Evolutionary conservation across 2,888 invertebrate genomes (phyloP), one percentile per base, ranked within the genome.

Genomic region (Parapristionchus giblindavisi): DNA sequence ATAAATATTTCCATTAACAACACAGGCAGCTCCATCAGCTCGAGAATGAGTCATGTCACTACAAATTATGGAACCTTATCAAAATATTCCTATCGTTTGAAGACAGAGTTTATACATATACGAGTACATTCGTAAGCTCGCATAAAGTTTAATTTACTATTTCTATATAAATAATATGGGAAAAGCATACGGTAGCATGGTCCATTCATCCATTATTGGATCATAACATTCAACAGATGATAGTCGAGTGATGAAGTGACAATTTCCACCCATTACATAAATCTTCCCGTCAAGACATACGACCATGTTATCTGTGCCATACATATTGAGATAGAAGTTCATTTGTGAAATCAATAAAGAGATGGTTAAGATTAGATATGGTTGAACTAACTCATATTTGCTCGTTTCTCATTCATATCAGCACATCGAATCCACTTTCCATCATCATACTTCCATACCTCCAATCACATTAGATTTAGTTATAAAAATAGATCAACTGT

Each of bases 381-480:
- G 21, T 32, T 43, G 43, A 65, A 43, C 29, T 43, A 29, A 17
- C 63, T 48, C 63, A 65, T 65, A 65, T 65, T 65, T 4, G 63
- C 63, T 43, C 68, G 34, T 27, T 68, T 68, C n/a, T 52, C 52
- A 24, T 68, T 51, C 68, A 68, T 68, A 68, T 68, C 68, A 32
- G 68, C 68, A 34, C 68, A 68, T 51, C 68, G 34, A 29, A 38
- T 68, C 68, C 68, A 68, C 1, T 51, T 29, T 21, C 68, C 68
- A n/a, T 34, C n/a, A 34, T 51, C 51, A 34, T 29, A 48, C 29
- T 52, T 29, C 68, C 68, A 68, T n/a, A n/a, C 68, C 68, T 51
- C 8, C 27, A 66, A 38, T 24, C 11, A 17, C 43, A 43, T 8
- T 43, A 43, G 17, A 8, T 43, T 43, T 17, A 43, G 8, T 14